A percentile compares a stretch with the other conserved stretches of the same genome.
Evolutionary conservation across 2,797 vertebrate genomes (phyloP).

Genomic region (Galagoides demidoff): DNA sequence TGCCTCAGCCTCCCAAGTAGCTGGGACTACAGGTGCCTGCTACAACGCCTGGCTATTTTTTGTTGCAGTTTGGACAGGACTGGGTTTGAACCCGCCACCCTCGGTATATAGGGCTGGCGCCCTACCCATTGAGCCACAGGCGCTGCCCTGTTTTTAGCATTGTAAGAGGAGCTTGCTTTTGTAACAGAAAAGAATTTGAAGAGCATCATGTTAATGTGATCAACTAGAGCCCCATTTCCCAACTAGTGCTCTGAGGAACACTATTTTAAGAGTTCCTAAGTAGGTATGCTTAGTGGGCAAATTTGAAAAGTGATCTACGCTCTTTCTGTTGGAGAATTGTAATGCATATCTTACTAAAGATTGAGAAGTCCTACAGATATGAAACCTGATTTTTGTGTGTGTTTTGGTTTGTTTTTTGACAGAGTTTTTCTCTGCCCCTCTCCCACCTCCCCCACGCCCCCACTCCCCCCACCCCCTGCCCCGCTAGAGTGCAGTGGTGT

Average conservation of each 20-base stretch:
- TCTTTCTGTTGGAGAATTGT: not conserved
- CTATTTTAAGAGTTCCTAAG: not conserved
- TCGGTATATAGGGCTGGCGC: too few species aligned
- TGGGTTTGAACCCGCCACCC: too few species aligned
- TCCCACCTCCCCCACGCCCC: too few species aligned
- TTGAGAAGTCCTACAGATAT: not conserved
- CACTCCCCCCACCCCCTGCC: too few species aligned
- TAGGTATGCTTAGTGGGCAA: not conserved
- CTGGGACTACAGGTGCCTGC: too few species aligned
- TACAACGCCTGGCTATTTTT: too few species aligned
- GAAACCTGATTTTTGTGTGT: not conserved
- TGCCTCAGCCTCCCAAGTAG: too few species aligned
- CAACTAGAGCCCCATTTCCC: not conserved
- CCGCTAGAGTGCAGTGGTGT: too few species aligned
- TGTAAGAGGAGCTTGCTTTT: conserved; percentile 27
- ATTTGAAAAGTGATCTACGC: not conserved
- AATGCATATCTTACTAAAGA: not conserved
- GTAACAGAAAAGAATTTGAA: conserved; percentile 2
- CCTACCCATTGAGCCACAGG: too few species aligned
- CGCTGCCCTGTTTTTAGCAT: not conserved
- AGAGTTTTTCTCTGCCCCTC: too few species aligned
- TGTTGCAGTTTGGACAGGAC: too few species aligned
- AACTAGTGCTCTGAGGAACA: not conserved
- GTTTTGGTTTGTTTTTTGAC: too few species aligned
- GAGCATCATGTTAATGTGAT: not conserved